These are phyloP conservation scores for Drosophila sp. DNA, from an alignment of 1,140 invertebrate species.

Conservation along the genomic window DNA sequence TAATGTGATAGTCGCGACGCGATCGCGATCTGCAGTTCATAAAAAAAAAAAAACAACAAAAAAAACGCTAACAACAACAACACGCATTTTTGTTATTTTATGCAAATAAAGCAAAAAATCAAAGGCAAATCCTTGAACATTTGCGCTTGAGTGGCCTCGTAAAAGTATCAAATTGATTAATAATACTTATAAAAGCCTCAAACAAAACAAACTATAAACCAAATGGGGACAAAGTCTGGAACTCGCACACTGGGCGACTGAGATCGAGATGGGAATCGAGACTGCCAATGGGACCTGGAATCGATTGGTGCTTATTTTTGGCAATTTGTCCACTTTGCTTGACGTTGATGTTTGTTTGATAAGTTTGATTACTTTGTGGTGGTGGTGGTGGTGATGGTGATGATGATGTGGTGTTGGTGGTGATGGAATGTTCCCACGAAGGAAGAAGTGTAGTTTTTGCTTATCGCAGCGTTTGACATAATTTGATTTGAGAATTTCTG, in stretches of 20 bases:
- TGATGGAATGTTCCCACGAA: constrained; percentile 68
- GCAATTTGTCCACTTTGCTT: constrained; percentile 77
- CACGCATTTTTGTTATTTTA: constrained; percentile 44
- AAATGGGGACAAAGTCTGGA: constrained; percentile 35
- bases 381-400: background rate
- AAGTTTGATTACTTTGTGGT: constrained; percentile 72
- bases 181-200: constrained; percentile 76
- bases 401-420: constrained; percentile 21
- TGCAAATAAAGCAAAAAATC: constrained; percentile 65
- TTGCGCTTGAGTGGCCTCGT: constrained; percentile 79
- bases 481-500: constrained; percentile 74
- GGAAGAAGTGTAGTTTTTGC: constrained; percentile 46
- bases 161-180: constrained; percentile 83
- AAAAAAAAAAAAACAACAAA: constrained; percentile 1
- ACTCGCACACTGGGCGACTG: constrained; percentile 14
- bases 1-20: constrained; percentile 70
- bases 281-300: constrained; percentile 2
- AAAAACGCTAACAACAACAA: background rate
- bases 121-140: constrained; percentile 70
- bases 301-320: constrained; percentile 26
- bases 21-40: constrained; percentile 48
- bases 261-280: background rate
- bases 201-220: constrained; percentile 69
- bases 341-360: constrained; percentile 76
- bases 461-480: constrained; percentile 77